Evolutionary conservation across 1,140 invertebrate species (phyloP).

Genomic region (Drosophila lini): DNA sequence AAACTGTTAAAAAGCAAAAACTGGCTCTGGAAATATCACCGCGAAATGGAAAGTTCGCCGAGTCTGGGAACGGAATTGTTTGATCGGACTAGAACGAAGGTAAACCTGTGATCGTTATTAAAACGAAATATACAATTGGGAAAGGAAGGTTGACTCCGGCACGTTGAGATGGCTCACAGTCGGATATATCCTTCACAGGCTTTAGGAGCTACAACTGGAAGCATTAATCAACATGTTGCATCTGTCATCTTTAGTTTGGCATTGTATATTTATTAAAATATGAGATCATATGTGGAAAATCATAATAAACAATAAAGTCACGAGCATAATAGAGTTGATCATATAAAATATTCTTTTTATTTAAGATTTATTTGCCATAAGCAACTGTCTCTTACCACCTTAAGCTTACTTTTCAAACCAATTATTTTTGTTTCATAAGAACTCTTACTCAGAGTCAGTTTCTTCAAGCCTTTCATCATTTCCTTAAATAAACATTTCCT

Average conservation of each 20-base stretch:
- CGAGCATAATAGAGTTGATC: neutral
- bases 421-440: slow-evolving; percentile 7
- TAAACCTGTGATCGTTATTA: slow-evolving; percentile 30
- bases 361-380: neutral
- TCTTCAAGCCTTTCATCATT: neutral
- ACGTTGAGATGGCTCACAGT: slow-evolving; percentile 25
- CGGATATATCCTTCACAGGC: slow-evolving; percentile 21
- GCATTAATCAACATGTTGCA: slow-evolving; percentile 31
- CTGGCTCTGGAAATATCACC: slow-evolving; percentile 43
- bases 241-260: slow-evolving; percentile 3
- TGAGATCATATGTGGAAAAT: slow-evolving; percentile 1
- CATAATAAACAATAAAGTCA: neutral
- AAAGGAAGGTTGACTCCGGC: slow-evolving; percentile 31
- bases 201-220: neutral
- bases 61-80: slow-evolving; percentile 31
- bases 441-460: neutral
- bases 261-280: slow-evolving; percentile 1
- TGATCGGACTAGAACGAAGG: slow-evolving; percentile 35
- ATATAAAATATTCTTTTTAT: neutral
- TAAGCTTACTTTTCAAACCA: neutral
- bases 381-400: neutral
- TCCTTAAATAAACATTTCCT: slow-evolving; percentile 14
- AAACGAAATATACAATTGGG: slow-evolving; percentile 19
- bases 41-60: slow-evolving; percentile 42
- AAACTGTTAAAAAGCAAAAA: slow-evolving; percentile 22